These are phyloP conservation scores for Macaria liturata DNA, from an alignment of 2,888 invertebrate species.

Conservation along the genomic window DNA sequence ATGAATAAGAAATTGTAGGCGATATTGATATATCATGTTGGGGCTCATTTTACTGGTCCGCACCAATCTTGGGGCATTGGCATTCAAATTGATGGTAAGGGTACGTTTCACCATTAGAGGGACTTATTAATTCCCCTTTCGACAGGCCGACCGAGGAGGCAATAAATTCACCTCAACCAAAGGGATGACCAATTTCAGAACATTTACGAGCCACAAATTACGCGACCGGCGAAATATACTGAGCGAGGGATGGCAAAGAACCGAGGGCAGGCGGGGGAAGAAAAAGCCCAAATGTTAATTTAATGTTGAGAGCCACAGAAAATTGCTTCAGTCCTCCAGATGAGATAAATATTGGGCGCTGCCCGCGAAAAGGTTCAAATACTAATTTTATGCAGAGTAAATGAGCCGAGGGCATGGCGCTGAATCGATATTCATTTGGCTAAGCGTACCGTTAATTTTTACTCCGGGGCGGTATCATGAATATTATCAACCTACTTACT, in stretches of 20 bases:
- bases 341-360: constrained; percentile 69
- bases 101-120: constrained; percentile 82
- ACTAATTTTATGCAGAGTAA: constrained; percentile 79
- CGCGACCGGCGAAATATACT: constrained; percentile 82
- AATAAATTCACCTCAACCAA: constrained; percentile 83
- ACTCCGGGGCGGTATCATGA: constrained; percentile 63
- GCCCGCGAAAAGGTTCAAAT: constrained; percentile 67
- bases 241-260: constrained; percentile 65
- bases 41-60: constrained; percentile 68
- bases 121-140: constrained; percentile 84
- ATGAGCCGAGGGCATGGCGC: constrained; percentile 65
- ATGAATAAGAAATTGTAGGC: constrained; percentile 70
- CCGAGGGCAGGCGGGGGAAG: constrained; percentile 63
- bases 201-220: constrained; percentile 84
- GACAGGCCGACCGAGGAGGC: constrained; percentile 81
- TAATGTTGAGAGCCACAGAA: constrained; percentile 78
- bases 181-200: constrained; percentile 84
- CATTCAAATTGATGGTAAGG: constrained; percentile 83
- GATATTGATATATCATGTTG: constrained; percentile 69
- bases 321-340: constrained; percentile 74
- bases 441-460: constrained; percentile 71
- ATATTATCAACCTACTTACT: constrained; percentile 57
- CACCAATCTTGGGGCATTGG: constrained; percentile 78
- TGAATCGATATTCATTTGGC: constrained; percentile 76
- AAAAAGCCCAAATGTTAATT: constrained; percentile 82